Percentiles rank a stretch among this genome's conserved stretches.
phyloP scores from a whole-genome alignment of 1,140 invertebrate genomes.

The Centruroides sculpturatus region DNA sequence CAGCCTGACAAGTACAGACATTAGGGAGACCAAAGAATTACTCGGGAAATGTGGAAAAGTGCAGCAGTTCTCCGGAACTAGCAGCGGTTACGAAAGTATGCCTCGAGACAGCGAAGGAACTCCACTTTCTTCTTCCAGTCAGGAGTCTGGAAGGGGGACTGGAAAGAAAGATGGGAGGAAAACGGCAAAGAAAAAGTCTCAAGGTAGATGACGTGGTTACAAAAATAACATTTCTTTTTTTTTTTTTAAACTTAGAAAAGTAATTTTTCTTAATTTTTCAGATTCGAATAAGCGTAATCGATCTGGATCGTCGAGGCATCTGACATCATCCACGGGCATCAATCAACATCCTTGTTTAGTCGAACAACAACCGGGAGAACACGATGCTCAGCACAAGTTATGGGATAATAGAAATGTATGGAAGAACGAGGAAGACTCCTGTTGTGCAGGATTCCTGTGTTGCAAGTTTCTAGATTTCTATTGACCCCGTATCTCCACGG shows the following conservation, averaged over 20 bases:
- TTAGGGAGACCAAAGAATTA: slow-evolving; percentile 1
- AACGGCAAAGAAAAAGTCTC: slow-evolving; percentile 7
- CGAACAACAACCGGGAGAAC: slow-evolving; percentile 1
- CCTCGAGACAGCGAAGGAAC: slow-evolving; percentile 49
- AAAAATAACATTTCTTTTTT: not conserved
- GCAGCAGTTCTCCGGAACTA: slow-evolving; percentile 39
- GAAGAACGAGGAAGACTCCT: slow-evolving; percentile 12
- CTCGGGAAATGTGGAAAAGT: slow-evolving; percentile 32
- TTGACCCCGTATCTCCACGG: not conserved
- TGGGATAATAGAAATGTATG: slow-evolving; percentile 2
- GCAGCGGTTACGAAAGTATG: slow-evolving; percentile 65
- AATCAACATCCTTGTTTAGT: slow-evolving; percentile 1
- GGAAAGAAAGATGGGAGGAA: slow-evolving; percentile 21
- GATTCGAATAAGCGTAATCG: slow-evolving; percentile 13
- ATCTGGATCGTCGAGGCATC: slow-evolving; percentile 8
- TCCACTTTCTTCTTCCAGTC: slow-evolving; percentile 37
- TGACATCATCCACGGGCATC: not conserved
- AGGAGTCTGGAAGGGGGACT: slow-evolving; percentile 28
- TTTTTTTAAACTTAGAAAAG: not conserved
- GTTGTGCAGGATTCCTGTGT: slow-evolving; percentile 11
- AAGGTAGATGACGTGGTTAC: not conserved
- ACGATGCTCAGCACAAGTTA: not conserved
- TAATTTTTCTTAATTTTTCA: not conserved
- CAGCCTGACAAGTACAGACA: slow-evolving; percentile 16
- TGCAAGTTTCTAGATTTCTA: slow-evolving; percentile 12